Evolutionary conservation across 1,140 invertebrate genomes (phyloP), one percentile per base, ranked within the genome.

Genomic region (Temnothorax nylanderi): DNA sequence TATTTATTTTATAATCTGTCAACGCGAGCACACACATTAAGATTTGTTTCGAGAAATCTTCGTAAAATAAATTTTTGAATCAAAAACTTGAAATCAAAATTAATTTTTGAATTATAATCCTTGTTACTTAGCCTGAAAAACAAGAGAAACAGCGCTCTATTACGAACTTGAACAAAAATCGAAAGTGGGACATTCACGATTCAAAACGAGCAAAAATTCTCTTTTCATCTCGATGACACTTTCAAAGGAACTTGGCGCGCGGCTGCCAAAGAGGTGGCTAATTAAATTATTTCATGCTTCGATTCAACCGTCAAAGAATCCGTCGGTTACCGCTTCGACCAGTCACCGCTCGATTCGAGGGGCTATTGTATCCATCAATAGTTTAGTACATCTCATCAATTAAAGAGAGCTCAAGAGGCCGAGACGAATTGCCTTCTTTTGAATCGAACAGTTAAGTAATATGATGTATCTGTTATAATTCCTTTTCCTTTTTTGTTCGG

Each of bases 231-330:
- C 10, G 16, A 41, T 26, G n/a, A 80, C 37, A 37, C 13, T 21
- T 37, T 84, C 34, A 41, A 78, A 54, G 37, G 54, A 32, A 74
- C 37, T 65, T 62, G 1, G 21, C 37, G 77, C 54, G 64, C 41
- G 32, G 54, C 41, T 75, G 6, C 21, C 58, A 58, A 47, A 64
- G 86, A 78, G 49, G 82, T 62, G 56, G 77, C 78, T 91, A 89
- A 91, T 91, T 82, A 76, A 89, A 88, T 91, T 77, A 88, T 88
- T 91, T 81, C 65, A 49, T 51, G 76, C 78, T 41, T 86, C 65
- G 78, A 84, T 89, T 72, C 41, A 78, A 54, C 1, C 54, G 32
- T 65, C 41, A 62, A 80, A 56, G 67, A 67, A 80, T 87, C 74
- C 54, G 41, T 65, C 67, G 74, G 37, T 56, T 21, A 34, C 11